Evolutionary conservation across 2,113 vertebrate species (phyloP).

Genomic region (Tonatia bakeri): DNA sequence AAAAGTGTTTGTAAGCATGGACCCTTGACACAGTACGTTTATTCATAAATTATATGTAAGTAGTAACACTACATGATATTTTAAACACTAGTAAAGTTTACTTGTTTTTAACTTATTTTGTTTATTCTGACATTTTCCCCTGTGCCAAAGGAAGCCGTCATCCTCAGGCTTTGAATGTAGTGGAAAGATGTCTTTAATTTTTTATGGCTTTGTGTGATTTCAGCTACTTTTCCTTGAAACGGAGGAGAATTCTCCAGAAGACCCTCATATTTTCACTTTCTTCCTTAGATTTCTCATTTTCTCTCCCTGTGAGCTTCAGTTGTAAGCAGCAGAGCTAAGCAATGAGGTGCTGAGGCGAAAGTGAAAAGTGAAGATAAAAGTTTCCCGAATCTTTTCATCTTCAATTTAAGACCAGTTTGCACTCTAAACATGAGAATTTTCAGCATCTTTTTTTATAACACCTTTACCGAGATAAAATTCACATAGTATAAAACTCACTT

Average conservation of each 20-base stretch:
- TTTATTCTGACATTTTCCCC: background rate
- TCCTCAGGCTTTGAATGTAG: background rate
- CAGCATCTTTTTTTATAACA: background rate
- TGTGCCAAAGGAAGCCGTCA: background rate
- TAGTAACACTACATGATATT: background rate
- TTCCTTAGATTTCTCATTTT: background rate
- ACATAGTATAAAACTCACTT: background rate
- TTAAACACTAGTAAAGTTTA: background rate
- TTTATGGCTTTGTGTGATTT: background rate
- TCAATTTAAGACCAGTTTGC: background rate
- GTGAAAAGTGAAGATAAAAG: background rate
- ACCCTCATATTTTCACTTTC: background rate
- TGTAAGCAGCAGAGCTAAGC: background rate
- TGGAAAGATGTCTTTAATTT: background rate
- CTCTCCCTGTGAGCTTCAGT: background rate
- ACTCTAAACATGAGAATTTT: background rate
- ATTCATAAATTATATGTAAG: background rate
- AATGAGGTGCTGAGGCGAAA: background rate
- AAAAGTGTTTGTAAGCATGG: background rate
- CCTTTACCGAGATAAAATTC: background rate
- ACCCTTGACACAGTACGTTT: background rate
- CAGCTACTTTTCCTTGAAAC: background rate
- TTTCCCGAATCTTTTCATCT: background rate
- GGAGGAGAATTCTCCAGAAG: background rate
- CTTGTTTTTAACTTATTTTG: background rate